These are phyloP conservation scores for Calliphora vicina DNA, from an alignment of 1,140 invertebrate genomes.

Conservation along the genomic window DNA sequence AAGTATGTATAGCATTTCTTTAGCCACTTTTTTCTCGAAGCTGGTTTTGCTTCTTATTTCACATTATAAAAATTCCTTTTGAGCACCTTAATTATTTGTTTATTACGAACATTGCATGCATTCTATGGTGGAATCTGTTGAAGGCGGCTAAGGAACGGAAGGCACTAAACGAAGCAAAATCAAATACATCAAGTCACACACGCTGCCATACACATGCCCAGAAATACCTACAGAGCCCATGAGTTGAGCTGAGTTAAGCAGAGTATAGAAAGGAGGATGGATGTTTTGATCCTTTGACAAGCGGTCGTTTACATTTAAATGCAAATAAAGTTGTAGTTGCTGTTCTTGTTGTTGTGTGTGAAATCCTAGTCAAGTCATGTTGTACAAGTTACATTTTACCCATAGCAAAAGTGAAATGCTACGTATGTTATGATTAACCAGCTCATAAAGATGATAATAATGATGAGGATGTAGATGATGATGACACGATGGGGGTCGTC, in stretches of 20 bases:
- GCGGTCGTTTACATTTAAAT: slow-evolving; percentile 33
- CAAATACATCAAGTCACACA: neutral
- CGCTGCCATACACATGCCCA: neutral
- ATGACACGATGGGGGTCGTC: neutral
- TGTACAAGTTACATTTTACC: neutral
- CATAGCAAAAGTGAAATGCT: neutral
- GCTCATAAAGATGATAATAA: neutral
- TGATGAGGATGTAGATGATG: neutral
- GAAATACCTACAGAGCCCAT: neutral
- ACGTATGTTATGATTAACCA: neutral
- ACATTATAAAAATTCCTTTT: slow-evolving; percentile 34
- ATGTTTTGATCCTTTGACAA: slow-evolving; percentile 1
- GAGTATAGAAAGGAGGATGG: neutral
- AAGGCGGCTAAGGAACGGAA: neutral
- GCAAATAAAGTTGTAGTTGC: slow-evolving; percentile 2
- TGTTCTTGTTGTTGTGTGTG: neutral
- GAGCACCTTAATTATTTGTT: slow-evolving; percentile 35
- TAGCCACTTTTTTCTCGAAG: neutral
- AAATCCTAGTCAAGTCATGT: neutral
- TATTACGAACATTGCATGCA: slow-evolving; percentile 27
- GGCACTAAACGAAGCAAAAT: neutral
- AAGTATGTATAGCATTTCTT: neutral
- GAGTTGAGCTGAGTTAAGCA: neutral
- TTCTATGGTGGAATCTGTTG: neutral
- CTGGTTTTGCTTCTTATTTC: neutral